Percentiles rank a stretch among this genome's conserved stretches.
Conservation (phyloP, 1,140 invertebrate genomes). For the Drosophila truncata region DNA sequence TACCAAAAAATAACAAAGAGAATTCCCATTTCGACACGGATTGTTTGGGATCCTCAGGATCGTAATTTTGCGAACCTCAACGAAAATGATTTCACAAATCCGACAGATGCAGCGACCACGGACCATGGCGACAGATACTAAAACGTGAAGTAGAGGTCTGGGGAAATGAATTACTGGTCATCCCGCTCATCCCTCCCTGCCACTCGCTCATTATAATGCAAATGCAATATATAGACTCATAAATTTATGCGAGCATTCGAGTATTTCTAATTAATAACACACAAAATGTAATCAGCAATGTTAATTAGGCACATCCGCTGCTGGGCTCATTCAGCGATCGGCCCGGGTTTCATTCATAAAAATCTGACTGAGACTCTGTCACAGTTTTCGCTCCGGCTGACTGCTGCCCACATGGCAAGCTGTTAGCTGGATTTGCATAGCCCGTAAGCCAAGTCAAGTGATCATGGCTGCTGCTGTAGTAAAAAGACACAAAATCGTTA, state of each 20-base stretch:
- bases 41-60: background rate
- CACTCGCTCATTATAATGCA: conserved; percentile 69
- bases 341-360: conserved; percentile 75
- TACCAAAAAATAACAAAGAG: background rate
- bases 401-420: conserved; percentile 63
- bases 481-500: conserved; percentile 77
- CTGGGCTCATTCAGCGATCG: conserved; percentile 28
- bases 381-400: conserved; percentile 28
- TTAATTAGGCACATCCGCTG: conserved; percentile 82
- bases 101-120: conserved; percentile 52
- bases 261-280: conserved; percentile 79
- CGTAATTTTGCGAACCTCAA: conserved; percentile 27
- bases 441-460: conserved; percentile 73
- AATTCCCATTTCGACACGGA: conserved; percentile 10
- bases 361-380: conserved; percentile 55
- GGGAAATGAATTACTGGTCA: conserved; percentile 34
- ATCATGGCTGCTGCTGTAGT: conserved; percentile 57
- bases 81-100: conserved; percentile 60
- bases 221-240: conserved; percentile 33
- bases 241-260: conserved; percentile 35
- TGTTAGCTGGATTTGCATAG: conserved; percentile 73
- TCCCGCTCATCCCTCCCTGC: conserved; percentile 24
- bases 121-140: conserved; percentile 24
- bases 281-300: conserved; percentile 79
- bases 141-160: background rate